A percentile compares a stretch with the other conserved stretches of the same genome.
Conservation (phyloP, 1,140 invertebrate genomes). For the Eupristina koningsbergeri region DNA sequence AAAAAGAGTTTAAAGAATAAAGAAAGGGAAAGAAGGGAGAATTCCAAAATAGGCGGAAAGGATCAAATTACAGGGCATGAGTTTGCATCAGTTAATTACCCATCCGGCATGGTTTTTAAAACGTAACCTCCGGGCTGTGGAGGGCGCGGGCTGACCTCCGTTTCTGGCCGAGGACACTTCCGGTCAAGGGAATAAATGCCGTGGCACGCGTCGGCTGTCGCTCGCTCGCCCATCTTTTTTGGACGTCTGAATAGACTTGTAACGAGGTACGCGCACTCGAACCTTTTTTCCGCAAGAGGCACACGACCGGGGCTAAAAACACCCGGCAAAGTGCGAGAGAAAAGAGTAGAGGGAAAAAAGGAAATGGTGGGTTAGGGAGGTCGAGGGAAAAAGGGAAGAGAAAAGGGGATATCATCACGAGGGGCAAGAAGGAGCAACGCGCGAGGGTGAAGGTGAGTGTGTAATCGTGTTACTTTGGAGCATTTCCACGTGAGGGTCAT, state of each 20-base stretch:
- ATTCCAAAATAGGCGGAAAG: constrained; percentile 32
- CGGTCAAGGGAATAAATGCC: constrained; percentile 70
- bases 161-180: constrained; percentile 48
- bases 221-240: constrained; percentile 60
- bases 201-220: constrained; percentile 65
- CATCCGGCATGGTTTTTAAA: constrained; percentile 65
- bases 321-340: constrained; percentile 49
- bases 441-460: constrained; percentile 63
- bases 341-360: constrained; percentile 49
- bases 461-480: constrained; percentile 74
- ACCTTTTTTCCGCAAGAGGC: constrained; percentile 53
- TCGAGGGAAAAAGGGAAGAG: constrained; percentile 49
- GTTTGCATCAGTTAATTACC: constrained; percentile 66
- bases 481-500: constrained; percentile 67
- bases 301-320: constrained; percentile 36
- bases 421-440: constrained; percentile 55
- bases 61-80: constrained; percentile 54
- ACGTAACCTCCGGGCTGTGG: constrained; percentile 44
- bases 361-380: constrained; percentile 4
- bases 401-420: constrained; percentile 55
- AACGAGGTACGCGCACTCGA: constrained; percentile 64
- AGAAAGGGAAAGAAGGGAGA: background rate
- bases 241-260: constrained; percentile 73
- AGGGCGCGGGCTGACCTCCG: constrained; percentile 27
- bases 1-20: constrained; percentile 22